A percentile compares a stretch with the other conserved stretches of the same genome.
Evolutionary conservation across 2,797 vertebrate species (phyloP).

Genomic region (Mastacembelus armatus): DNA sequence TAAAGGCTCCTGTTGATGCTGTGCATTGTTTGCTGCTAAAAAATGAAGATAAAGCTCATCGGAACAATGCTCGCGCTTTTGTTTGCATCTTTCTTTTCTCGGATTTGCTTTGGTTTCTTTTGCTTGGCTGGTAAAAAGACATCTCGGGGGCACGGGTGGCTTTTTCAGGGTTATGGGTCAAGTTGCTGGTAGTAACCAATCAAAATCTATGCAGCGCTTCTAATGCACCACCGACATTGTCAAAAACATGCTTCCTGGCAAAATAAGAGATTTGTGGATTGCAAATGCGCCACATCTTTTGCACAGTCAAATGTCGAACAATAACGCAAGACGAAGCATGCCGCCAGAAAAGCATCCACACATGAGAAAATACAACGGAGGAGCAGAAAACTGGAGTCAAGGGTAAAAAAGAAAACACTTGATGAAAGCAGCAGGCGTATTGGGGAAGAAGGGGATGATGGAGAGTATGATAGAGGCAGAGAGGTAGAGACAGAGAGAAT

Average conservation of each 20-base stretch:
- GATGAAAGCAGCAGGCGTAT: constrained; percentile 34
- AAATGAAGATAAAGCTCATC: constrained; percentile 72
- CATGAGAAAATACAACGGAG: not conserved
- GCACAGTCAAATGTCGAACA: not conserved
- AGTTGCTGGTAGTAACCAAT: constrained; percentile 29
- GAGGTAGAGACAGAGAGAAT: constrained; percentile 61
- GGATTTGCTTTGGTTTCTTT: constrained; percentile 20
- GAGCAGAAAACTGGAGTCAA: not conserved
- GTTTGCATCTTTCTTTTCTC: constrained; percentile 47
- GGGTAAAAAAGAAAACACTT: constrained; percentile 21
- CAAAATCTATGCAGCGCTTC: constrained; percentile 5
- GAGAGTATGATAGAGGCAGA: constrained; percentile 56
- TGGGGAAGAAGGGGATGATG: constrained; percentile 57
- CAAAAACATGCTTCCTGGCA: not conserved
- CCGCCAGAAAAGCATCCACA: not conserved
- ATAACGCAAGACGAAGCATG: not conserved
- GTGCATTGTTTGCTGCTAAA: constrained; percentile 69
- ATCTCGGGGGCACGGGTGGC: constrained; percentile 26
- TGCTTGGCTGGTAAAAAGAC: constrained; percentile 22
- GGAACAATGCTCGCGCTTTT: constrained; percentile 62
- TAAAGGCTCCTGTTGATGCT: constrained; percentile 70
- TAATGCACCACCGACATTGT: accelerated
- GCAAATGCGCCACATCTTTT: not conserved
- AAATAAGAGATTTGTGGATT: not conserved
- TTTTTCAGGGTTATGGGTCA: constrained; percentile 43